Base-by-base conservation (phyloP, 1,140 invertebrate species). In the Pissodes strobi region DNA sequence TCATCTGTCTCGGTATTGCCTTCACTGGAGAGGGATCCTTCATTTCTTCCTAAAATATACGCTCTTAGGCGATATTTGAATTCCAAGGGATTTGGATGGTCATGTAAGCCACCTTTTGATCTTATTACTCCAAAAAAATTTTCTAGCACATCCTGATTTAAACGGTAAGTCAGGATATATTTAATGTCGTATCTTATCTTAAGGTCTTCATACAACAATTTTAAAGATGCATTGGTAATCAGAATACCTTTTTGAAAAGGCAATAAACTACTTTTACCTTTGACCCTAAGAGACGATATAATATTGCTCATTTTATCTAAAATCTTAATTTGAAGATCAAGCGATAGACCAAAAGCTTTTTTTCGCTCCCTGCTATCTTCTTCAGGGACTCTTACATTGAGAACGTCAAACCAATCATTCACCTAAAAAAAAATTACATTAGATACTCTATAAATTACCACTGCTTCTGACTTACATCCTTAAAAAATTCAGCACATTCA, bases 61-160 rank as follows among this genome's bases (percentile, higher is more conserved):
- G 60, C 38, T 43, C 69, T 37, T 0, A 75, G 27, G 27, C 72
- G 39, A 41, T 70, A 68, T 17, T 66, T 57, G 45, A 75, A 74
- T 41, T 74, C 70, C n/a, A 68, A 23, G 10, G 69, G 57, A 57
- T 55, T 22, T 19, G 72, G 71, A 66, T 73, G 64, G 21, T 70
- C 63, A 51, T 72, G 52, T 18, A 60, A 15, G 9, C 68, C 69
- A 15, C 72, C 71, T 34, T 67, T 70, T 13, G 64, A 66, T 59
- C 74, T 39, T 12, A 78, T 73, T 18, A 61, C 27, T 1, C n/a
- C 70, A 48, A 79, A 79, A 55, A 77, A 75, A 37, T 65, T 74
- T 64, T 78, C 70, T 8, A 77, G 30, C 8, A 46, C 58, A 64
- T 75, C 74, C 57, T 77, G 74, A 57, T 76, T 78, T 18, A 74